Evolutionary conservation across 2,888 invertebrate species (phyloP).

Genomic region (Sinodicranocentrus sp.): DNA sequence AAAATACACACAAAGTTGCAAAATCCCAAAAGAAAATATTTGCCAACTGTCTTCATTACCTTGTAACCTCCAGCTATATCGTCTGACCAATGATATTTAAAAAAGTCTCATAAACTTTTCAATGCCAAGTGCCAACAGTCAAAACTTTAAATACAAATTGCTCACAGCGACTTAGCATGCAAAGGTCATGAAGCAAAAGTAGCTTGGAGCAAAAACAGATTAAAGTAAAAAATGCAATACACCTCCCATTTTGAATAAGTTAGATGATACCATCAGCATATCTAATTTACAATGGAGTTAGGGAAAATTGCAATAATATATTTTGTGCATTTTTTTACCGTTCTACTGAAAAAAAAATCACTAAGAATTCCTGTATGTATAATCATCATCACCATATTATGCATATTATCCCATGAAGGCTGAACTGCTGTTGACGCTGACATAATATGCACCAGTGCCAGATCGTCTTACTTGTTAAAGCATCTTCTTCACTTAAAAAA

Average conservation of each 20-base stretch:
- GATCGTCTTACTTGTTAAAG: constrained; percentile 14
- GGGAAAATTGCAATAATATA: constrained; percentile 16
- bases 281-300: constrained; percentile 11
- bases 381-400: not conserved
- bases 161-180: not conserved
- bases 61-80: not conserved
- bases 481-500: constrained; percentile 7
- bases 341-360: constrained; percentile 18
- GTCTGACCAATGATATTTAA: not conserved
- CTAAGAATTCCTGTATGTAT: not conserved
- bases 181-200: not conserved
- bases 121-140: not conserved
- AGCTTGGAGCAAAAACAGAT: not conserved
- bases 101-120: constrained; percentile 1
- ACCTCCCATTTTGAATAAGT: not conserved
- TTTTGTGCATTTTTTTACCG: constrained; percentile 37
- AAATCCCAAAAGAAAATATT: constrained; percentile 18
- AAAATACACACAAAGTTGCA: not conserved
- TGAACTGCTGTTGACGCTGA: not conserved
- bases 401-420: constrained; percentile 7
- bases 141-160: too few relatives aligned
- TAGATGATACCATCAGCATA: constrained; percentile 22
- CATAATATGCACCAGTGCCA: constrained; percentile 1
- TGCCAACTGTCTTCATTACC: not conserved
- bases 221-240: not conserved